These are phyloP conservation scores for Panagrolaimus sp. DNA, from an alignment of 1,140 invertebrate species.

Conservation along the genomic window DNA sequence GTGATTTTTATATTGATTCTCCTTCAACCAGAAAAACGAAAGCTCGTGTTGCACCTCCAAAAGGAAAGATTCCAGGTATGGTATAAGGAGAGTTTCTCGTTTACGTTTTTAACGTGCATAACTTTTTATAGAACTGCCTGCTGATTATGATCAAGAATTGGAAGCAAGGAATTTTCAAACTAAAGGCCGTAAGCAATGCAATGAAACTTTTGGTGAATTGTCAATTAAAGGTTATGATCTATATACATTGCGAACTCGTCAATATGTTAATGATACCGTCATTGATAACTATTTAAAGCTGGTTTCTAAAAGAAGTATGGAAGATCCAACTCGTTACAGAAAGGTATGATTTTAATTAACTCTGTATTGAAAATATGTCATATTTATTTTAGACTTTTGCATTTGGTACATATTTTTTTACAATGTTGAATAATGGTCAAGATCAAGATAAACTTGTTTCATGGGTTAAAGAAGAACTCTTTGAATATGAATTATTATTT, in stretches of 20 bases:
- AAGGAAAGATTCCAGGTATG: too few relatives aligned
- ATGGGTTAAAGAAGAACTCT: background rate
- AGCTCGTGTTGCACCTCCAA: too few relatives aligned
- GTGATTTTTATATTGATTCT: too few relatives aligned
- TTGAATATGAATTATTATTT: background rate
- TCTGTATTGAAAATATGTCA: too few relatives aligned
- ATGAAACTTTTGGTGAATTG: background rate
- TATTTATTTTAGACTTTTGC: background rate
- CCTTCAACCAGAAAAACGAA: too few relatives aligned
- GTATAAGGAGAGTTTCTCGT: too few relatives aligned
- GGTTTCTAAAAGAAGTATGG: background rate
- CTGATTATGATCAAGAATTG: too few relatives aligned
- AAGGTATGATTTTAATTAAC: conserved; percentile 4
- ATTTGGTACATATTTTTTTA: background rate
- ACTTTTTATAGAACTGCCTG: too few relatives aligned
- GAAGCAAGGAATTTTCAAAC: too few relatives aligned
- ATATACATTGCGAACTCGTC: background rate
- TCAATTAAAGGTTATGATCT: background rate
- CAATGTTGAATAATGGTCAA: background rate
- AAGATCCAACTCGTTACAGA: background rate
- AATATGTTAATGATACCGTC: background rate
- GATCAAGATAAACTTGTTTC: background rate
- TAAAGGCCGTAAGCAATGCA: background rate
- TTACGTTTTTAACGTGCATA: too few relatives aligned
- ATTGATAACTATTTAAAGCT: conserved; percentile 7